Base-by-base conservation (phyloP, 2,113 vertebrate genomes). In the Microtus ochrogaster region DNA sequence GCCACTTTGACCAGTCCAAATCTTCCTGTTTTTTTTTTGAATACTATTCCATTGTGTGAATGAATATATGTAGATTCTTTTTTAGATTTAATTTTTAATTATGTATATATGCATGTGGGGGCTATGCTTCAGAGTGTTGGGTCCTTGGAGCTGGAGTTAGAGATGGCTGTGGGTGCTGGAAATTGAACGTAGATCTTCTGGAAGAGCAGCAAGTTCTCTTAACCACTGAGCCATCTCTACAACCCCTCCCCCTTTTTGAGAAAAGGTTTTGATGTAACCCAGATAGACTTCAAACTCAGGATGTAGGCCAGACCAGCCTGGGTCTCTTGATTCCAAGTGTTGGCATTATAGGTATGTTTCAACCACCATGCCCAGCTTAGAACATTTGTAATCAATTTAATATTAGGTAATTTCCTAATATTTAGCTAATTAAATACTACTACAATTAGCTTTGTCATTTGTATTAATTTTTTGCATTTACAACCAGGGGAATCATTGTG, bases 341-440 rank as follows among this genome's bases (percentile, higher is more conserved):
- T 85, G 28, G 41, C 9, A 7, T 68, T 68, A 12, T 11, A 49
- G 10, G 30, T 68, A 5, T 68, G n/a, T 66, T 65, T 66, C 28
- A 68, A 22, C 83, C 8, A 19, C 41, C 63, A 49, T 65, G 83
- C 63, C 63, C 26, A 47, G 4, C 41, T 47, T 85, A 90, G 63
- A 96, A 83, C 78, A 92, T 92, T 49, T 90, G 77, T 83, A 88
- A 41, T 36, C 36, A 83, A 44, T 30, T 96, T 95, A 94, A 52
- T 95, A 89, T 79, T 86, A 79, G 85, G 9, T 95, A 44, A 72
- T 92, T 97, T 97, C 83, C 68, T 41, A 73, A 17, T 92, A 93
- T 97, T 91, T 26, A 92, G 70, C 36, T 95, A 52, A 63, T 92
- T 90, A 97, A 92, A 47, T 95, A 94, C 44, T 90, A 76, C 33